These are phyloP conservation scores for Lysandra coridon DNA, from an alignment of 2,888 invertebrate genomes.

Conservation along the genomic window DNA sequence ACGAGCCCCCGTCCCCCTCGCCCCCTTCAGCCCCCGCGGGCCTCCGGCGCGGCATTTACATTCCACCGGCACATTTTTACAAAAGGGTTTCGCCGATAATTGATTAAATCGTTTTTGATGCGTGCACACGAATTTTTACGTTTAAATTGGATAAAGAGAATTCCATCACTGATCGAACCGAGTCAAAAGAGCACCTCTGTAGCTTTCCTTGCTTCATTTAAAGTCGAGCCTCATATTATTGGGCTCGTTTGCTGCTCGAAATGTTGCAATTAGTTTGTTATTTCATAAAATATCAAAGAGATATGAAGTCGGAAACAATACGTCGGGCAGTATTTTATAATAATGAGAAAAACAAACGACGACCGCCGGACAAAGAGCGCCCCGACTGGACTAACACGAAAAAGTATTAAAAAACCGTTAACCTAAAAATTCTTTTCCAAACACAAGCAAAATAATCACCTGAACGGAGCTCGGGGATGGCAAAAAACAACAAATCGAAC, in stretches of 20 bases:
- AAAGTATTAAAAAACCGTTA: slow-evolving; percentile 30
- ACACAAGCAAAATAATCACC: slow-evolving; percentile 31
- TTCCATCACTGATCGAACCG: background rate
- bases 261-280: background rate
- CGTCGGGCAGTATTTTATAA: background rate
- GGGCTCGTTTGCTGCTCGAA: background rate
- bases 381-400: slow-evolving; percentile 29
- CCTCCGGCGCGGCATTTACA: background rate
- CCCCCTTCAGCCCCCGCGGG: background rate
- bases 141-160: slow-evolving; percentile 11
- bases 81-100: slow-evolving; percentile 13
- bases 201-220: background rate
- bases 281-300: background rate
- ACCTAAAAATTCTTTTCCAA: slow-evolving; percentile 31
- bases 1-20: background rate
- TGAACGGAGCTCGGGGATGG: slow-evolving; percentile 28
- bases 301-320: background rate
- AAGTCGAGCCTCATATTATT: background rate
- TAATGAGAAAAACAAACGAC: slow-evolving; percentile 14
- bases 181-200: background rate
- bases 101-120: slow-evolving; percentile 21
- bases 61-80: slow-evolving; percentile 15
- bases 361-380: slow-evolving; percentile 22
- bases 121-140: background rate
- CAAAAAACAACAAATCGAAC: slow-evolving; percentile 22